Evolutionary conservation across 2,888 invertebrate genomes (phyloP), one percentile per base, ranked within the genome.

Genomic region (Blera fallax): DNA sequence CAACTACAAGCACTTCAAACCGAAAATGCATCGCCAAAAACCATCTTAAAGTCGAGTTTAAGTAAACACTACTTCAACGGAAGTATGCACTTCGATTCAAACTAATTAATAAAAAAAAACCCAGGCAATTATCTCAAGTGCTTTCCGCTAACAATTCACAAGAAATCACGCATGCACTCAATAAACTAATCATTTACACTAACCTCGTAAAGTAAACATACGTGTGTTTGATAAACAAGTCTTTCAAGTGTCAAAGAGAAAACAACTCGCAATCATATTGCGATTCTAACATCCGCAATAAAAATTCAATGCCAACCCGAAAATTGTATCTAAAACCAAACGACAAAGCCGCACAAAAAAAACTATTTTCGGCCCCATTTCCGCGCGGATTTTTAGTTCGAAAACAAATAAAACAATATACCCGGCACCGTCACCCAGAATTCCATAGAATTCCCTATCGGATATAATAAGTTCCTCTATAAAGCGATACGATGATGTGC

Each of bases 391-490:
- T 18, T 5, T 29, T 11, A 11, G 18, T 29, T 24, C 18, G 16
- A 14, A 43, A 32, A 56, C 6, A 34, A 34, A 56, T 56, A 34
- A n/a, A 56, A 34, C 6, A 34, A 34, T 29, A 54, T 29, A 14
- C 14, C 14, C 32, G 11, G 1, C 6, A n/a, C n/a, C 24, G 27
- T 54, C 10, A 54, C 14, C 45, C 8, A 16, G 32, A 34, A 14
- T 21, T 64, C 34, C 65, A 52, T 11, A 37, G 54, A 69, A 54
- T 29, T 65, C 24, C 10, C 50, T 65, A 50, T 65, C 50, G 21
- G 65, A 52, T 18, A 14, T 21, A 21, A n/a, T 37, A 34, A 65
- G 54, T 43, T 43, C n/a, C n/a, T n/a, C n/a, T n/a, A n/a, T n/a
- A 7, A 3, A 18, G 10, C 14, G 16, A 54, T n/a, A 4, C 11